Base-by-base conservation (phyloP, 2,888 invertebrate genomes). In the Sialis fuliginosa region DNA sequence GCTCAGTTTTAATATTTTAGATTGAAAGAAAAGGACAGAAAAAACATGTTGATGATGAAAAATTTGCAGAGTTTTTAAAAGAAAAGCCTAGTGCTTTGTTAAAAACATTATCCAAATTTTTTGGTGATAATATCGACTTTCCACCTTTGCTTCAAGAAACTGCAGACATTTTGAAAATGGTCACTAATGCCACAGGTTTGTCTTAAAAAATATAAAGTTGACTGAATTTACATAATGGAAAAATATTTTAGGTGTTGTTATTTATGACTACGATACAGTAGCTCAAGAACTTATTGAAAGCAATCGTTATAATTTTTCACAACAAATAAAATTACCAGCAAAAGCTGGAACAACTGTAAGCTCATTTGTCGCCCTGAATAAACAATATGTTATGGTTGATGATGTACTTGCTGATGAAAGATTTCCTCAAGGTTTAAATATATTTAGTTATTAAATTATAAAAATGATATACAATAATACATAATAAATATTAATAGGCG, bases 121-220 rank as follows among this genome's bases (percentile, higher is more conserved):
- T 77, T 42, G 71, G 71, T 35, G 75, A 75, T 47, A 68, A 64
- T 0, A 69, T 74, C 0, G 74, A 77, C 58, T 60, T 77, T 39
- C 66, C 72, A 33, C 63, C 69, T 1, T 57, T 76, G 35, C 55
- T 77, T 47, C 70, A 69, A 48, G 75, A 77, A 57, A 74, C 75
- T 6, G 69, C 72, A 7, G 67, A 71, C 57, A 70, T 75, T 8
- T 58, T 76, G 53, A 75, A 71, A 57, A 63, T 65, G 4, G 66
- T 71, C 5, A 74, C 74, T 1, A 67, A 69, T 43, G 74, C 75
- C 54, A 66, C 69, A 51, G 74, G 75, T 73, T 57, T 22, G 22
- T 22, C 4, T 22, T 22, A 22, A 22, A 22, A 22, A 22, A 22
- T 22, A 4, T 22, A 22, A 22, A 22, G 22, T 22, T 22, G 22